Conservation (phyloP, 2,888 invertebrate genomes). For the Odontocerum albicorne region DNA sequence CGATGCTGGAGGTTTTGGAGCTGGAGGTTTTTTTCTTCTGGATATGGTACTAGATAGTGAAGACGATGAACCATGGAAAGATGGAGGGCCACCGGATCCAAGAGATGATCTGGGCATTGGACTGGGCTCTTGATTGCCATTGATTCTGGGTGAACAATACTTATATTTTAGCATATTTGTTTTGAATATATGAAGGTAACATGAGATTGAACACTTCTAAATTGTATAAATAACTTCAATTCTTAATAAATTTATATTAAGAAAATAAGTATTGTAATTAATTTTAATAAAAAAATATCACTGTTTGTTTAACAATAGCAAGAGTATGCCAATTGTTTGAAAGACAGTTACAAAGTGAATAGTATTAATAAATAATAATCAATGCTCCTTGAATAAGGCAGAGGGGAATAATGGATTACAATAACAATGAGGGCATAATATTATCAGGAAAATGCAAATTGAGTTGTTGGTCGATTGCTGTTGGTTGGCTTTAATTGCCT, state of each 20-base stretch:
- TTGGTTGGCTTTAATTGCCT: not conserved
- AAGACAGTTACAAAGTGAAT: not conserved
- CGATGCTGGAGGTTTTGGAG: slow-evolving; percentile 70
- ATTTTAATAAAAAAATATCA: not conserved
- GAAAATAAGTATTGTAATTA: slow-evolving; percentile 4
- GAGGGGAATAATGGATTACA: not conserved
- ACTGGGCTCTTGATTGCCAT: slow-evolving; percentile 18
- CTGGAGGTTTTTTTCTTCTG: slow-evolving; percentile 65
- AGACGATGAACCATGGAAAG: slow-evolving; percentile 29
- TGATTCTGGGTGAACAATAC: slow-evolving; percentile 15
- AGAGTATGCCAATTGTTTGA: too few species aligned
- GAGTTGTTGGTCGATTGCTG: not conserved
- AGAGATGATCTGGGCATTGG: slow-evolving; percentile 17
- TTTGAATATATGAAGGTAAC: not conserved
- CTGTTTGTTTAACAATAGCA: not conserved
- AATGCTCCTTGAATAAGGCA: slow-evolving; percentile 1
- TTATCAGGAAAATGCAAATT: not conserved
- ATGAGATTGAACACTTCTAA: not conserved
- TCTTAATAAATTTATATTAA: not conserved
- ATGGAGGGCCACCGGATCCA: slow-evolving; percentile 6
- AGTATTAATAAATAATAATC: slow-evolving; percentile 5
- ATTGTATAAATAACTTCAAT: not conserved
- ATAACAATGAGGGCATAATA: slow-evolving; percentile 3
- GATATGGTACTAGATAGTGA: slow-evolving; percentile 38
- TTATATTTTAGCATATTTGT: slow-evolving; percentile 17